Evolutionary conservation across 2,888 invertebrate species (phyloP), one percentile per base, ranked within the genome.

Genomic region (Diabrotica balteata): DNA sequence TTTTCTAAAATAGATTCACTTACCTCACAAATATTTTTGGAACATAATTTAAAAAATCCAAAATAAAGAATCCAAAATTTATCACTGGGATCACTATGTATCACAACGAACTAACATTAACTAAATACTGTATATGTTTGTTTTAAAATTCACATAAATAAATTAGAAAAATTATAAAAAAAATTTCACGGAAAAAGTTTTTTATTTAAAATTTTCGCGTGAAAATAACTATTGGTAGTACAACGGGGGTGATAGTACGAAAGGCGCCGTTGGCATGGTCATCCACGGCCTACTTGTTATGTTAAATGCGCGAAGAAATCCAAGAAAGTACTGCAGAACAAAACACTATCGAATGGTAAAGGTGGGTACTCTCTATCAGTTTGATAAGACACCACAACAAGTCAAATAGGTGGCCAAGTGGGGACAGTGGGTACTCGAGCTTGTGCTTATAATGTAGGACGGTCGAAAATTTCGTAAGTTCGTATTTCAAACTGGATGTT

Each of bases 301-400:
- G 69, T 49, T 61, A 55, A 61, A 22, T 59, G 55, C 62, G 57
- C 64, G 62, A 66, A 60, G 68, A 62, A 66, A 68, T 59, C 43
- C 70, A 66, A 72, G 70, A 68, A 65, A 70, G 70, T 60, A 72
- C 72, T 70, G 65, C 47, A 54, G 58, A 55, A 54, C 45, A 32
- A 32, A 32, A 32, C 32, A 32, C 32, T 32, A 32, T 32, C 32
- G 57, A 32, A 52, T 53, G 68, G 64, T 62, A 63, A 60, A 61
- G 61, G 63, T 61, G 42, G 53, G 62, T 51, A 59, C 11, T 62
- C 54, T 63, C 63, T 63, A 63, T 63, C 63, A 63, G 22, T 57
- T 57, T 63, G 63, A 63, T 63, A 63, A 63, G 55, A 44, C 17
- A 57, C 45, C 43, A 54, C 54, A 57, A 57, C 55, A 51, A 51